These are phyloP conservation scores for Sus cebifrons DNA, from an alignment of 2,797 vertebrate genomes.

Conservation along the genomic window DNA sequence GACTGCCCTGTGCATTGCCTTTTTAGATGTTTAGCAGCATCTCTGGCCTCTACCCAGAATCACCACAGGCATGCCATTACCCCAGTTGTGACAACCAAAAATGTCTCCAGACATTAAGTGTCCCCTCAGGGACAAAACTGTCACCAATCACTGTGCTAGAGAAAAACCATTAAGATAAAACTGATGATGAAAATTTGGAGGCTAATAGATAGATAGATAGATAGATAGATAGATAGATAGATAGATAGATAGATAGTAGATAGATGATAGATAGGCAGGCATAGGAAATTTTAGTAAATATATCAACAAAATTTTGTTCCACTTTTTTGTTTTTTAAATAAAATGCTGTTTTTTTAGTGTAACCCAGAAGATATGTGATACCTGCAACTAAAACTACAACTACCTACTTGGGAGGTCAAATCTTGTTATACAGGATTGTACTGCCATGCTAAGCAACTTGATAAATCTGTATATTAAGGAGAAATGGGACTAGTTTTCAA, in stretches of 20 bases:
- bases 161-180: not conserved
- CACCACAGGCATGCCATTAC: rapidly evolving
- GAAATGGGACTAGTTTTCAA: not conserved
- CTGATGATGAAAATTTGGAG: not conserved
- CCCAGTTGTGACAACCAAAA: not conserved
- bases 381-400: not conserved
- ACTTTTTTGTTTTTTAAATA: too few species aligned
- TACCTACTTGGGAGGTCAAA: not conserved
- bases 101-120: not conserved
- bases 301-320: not conserved
- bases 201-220: too few species aligned
- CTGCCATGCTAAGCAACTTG: not conserved
- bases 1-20: rapidly evolving
- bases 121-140: not conserved
- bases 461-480: not conserved
- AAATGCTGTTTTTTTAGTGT: not conserved
- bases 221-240: too few species aligned
- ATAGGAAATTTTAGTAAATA: not conserved
- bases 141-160: not conserved
- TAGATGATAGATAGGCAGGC: too few species aligned
- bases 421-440: not conserved
- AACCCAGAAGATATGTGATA: not conserved
- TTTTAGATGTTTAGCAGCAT: not conserved
- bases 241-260: too few species aligned
- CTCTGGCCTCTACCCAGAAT: not conserved